A percentile compares a stretch with the other conserved stretches of the same genome.
These are phyloP conservation scores for Pomacea canaliculata DNA, from an alignment of 2,888 invertebrate species.

Conservation along the genomic window DNA sequence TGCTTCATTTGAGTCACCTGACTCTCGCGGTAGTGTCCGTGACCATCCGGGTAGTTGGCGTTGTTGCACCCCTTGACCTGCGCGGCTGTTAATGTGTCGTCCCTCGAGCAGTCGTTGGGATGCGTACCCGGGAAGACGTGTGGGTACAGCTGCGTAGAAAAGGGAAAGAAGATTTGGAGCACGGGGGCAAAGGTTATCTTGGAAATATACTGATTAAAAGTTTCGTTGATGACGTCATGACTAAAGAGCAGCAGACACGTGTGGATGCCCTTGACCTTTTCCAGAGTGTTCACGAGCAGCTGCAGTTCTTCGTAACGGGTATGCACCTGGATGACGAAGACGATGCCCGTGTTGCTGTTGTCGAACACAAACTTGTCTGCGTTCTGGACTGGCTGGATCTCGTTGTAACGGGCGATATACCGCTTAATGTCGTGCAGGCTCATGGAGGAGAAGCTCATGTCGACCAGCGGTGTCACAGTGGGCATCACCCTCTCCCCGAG, in stretches of 20 bases:
- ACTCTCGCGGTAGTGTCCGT: slow-evolving; percentile 22
- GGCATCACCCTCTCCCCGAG: no score
- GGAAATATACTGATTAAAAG: slow-evolving; percentile 7
- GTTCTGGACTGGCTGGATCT: not conserved
- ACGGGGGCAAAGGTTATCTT: slow-evolving; percentile 19
- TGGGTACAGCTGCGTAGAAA: slow-evolving; percentile 17
- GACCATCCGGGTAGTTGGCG: slow-evolving; percentile 15
- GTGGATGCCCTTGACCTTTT: slow-evolving; percentile 14
- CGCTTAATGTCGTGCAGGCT: not conserved
- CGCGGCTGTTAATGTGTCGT: slow-evolving; percentile 4
- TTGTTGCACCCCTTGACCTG: slow-evolving; percentile 13
- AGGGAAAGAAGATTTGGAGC: slow-evolving; percentile 23
- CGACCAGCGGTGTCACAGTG: no score
- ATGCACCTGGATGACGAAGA: slow-evolving; percentile 24
- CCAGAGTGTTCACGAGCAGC: slow-evolving; percentile 17
- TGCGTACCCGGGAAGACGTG: slow-evolving; percentile 13
- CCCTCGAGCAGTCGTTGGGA: slow-evolving; percentile 19
- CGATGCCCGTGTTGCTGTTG: not conserved
- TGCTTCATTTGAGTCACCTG: slow-evolving; percentile 22
- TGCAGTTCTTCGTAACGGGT: slow-evolving; percentile 14
- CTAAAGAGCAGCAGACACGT: slow-evolving; percentile 20
- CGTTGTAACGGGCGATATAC: not conserved
- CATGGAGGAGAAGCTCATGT: not conserved
- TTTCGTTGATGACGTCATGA: slow-evolving; percentile 14
- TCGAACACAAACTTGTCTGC: not conserved